phyloP scores from a whole-genome alignment of 2,888 invertebrate genomes.

The Polyploca ridens region DNA sequence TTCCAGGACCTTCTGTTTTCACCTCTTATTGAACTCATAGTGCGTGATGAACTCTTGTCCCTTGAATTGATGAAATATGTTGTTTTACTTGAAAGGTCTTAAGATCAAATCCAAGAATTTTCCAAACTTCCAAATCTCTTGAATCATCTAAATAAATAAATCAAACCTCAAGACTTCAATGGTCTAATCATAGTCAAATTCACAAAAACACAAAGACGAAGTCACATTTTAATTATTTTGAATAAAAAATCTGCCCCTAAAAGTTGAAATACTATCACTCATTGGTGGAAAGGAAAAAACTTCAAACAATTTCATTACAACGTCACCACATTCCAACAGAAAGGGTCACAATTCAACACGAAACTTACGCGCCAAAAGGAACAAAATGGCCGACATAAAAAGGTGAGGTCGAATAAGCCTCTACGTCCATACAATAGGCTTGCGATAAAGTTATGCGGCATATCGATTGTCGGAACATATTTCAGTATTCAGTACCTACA shows the following conservation, averaged over 20 bases:
- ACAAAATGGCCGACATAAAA: slow-evolving; percentile 13
- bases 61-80: neutral
- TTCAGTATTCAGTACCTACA: slow-evolving; percentile 6
- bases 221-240: neutral
- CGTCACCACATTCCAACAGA: slow-evolving; percentile 4
- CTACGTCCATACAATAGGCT: slow-evolving; percentile 5
- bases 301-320: slow-evolving; percentile 28
- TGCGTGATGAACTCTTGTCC: neutral
- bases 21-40: neutral
- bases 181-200: neutral
- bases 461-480: slow-evolving; percentile 9
- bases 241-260: neutral
- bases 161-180: neutral
- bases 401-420: slow-evolving; percentile 7
- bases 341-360: slow-evolving; percentile 23
- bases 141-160: neutral
- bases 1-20: neutral
- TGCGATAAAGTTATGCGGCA: slow-evolving; percentile 8
- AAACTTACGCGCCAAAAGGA: slow-evolving; percentile 13
- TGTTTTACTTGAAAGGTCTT: neutral
- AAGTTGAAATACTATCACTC: neutral
- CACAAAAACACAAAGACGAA: too few species aligned
- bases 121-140: neutral
- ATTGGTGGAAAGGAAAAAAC: neutral
- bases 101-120: neutral